These are phyloP conservation scores for Corella eumyota DNA, from an alignment of 23 tunicate species.

Conservation along the genomic window DNA sequence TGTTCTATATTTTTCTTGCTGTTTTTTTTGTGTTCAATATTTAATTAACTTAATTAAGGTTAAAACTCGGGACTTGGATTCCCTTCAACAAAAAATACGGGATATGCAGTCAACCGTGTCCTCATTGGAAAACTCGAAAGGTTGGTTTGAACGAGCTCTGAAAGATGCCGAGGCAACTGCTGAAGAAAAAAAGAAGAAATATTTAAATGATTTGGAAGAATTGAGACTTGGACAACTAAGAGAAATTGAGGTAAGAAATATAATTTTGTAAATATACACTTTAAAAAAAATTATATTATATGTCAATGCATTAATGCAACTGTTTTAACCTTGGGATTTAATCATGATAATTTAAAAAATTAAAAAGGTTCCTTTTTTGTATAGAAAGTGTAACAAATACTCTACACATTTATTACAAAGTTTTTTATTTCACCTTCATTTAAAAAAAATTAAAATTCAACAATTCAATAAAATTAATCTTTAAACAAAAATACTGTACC, in stretches of 20 bases:
- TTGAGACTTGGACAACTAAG: conserved; percentile 22
- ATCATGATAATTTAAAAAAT: background rate
- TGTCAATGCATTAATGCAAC: no score
- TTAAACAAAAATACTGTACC: no score
- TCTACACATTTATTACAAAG: no score
- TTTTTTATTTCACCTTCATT: no score
- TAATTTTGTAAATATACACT: no score
- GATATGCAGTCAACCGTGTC: conserved; percentile 49
- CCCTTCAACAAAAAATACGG: conserved; percentile 65
- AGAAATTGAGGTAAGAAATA: conserved; percentile 31
- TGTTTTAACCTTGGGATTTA: background rate
- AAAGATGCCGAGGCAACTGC: conserved; percentile 59
- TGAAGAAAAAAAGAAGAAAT: conserved; percentile 12
- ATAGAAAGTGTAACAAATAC: no score
- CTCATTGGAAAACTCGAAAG: conserved; percentile 74
- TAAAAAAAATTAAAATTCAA: no score
- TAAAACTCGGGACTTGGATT: conserved; percentile 71
- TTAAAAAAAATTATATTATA: no score
- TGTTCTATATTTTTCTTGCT: background rate
- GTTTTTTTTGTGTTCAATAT: background rate
- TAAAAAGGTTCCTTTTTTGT: no score
- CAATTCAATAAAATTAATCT: no score
- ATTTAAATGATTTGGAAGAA: conserved; percentile 20
- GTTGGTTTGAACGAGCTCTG: conserved; percentile 92
- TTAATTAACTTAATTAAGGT: conserved; percentile 7